Percentiles rank a stretch among this genome's conserved stretches.
phyloP scores from a whole-genome alignment of 2,888 invertebrate species.

The Glyphotaelius pellucidus region DNA sequence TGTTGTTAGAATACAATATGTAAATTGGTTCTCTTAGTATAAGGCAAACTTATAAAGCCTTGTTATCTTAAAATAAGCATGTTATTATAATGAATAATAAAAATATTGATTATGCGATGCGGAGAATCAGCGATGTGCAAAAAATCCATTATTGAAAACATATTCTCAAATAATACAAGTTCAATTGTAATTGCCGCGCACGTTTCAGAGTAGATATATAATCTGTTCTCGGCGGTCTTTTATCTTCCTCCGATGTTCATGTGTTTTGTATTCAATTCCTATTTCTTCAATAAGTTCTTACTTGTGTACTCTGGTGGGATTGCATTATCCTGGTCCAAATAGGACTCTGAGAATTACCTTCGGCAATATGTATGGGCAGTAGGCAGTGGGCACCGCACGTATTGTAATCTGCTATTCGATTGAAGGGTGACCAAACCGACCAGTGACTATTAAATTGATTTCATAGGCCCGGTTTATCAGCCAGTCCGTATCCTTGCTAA shows the following conservation, averaged over 20 bases:
- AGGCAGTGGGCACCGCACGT: not conserved
- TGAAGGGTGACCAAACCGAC: not conserved
- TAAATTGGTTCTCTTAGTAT: not conserved
- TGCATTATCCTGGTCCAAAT: not conserved
- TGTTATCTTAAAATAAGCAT: not conserved
- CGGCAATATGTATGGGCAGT: not conserved
- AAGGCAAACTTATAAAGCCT: not conserved
- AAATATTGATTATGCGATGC: not conserved
- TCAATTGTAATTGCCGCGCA: not conserved
- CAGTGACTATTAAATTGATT: no score
- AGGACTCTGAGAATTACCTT: not conserved
- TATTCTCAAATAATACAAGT: not conserved
- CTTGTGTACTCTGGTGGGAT: not conserved
- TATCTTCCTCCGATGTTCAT: not conserved
- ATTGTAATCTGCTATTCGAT: not conserved
- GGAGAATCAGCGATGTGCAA: not conserved
- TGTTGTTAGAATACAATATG: no score
- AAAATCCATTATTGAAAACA: not conserved
- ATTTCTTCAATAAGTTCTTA: not conserved
- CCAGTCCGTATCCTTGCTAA: no score
- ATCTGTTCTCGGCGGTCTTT: not conserved
- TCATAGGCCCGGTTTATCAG: no score
- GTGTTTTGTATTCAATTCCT: not conserved
- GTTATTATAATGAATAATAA: not conserved
- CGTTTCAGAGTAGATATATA: slow-evolving; percentile 2